Evolutionary conservation across 2,888 invertebrate genomes (phyloP), one percentile per base, ranked within the genome.

Genomic region (Myopa testacea): DNA sequence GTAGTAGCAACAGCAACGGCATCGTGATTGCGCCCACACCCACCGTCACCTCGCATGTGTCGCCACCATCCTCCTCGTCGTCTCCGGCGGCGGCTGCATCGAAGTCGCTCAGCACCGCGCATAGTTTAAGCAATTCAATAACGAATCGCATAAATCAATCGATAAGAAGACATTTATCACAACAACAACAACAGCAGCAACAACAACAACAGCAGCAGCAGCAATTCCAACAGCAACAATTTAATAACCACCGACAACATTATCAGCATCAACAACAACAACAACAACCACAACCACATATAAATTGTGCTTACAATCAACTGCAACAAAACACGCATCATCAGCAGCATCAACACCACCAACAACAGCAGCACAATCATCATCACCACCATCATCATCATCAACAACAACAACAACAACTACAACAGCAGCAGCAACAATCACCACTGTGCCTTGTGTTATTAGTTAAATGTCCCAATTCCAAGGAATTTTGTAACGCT

Each of bases 401-500:
- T 58, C 81, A 82, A 19, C 83, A 81, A 0, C 80, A 82, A 14
- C 80, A 81, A 37, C 80, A 80, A 16, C 80, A 82, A 52, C 82
- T 81, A 55, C 81, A 82, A 16, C 83, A 83, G 40, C 83, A 84
- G 45, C 83, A 84, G 72, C 82, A 85, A 79, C 81, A 82, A 81
- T 88, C 89, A 83, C 88, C 89, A 84, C 84, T 89, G 85, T 89
- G 89, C 85, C 88, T 89, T 86, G 89, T 89, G 85, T 88, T 89
- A 86, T 87, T 89, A 86, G 89, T 89, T 84, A 89, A 89, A 87
- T 89, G 89, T 84, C 89, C 89, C 80, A 89, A 89, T 87, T 89
- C 89, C 80, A 89, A 89, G 85, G 89, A 89, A 85, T 88, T 88
- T 85, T 89, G 89, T 85, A 86, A 87, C 83, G 87, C 73, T 72